Conservation (phyloP, 2,113 vertebrate species). For the Trichechus manatus region DNA sequence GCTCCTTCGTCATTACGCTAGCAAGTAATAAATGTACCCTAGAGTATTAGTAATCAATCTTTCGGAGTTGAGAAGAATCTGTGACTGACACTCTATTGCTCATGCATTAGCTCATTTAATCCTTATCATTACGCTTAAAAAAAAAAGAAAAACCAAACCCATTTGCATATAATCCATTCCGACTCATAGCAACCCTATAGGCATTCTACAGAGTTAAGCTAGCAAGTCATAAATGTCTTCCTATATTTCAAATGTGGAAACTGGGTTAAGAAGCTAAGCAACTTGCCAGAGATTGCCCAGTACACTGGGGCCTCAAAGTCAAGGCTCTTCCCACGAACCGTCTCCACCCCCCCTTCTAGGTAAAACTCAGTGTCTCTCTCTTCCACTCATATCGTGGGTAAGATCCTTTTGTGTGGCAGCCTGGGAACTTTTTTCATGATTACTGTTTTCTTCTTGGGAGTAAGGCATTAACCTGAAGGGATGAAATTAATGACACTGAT, state of each 20-base stretch:
- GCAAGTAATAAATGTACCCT: no score
- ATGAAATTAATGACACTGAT: slow-evolving; percentile 34
- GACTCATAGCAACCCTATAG: not conserved
- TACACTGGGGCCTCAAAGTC: not conserved
- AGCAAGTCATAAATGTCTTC: not conserved
- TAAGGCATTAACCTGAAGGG: not conserved
- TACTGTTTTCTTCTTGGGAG: not conserved
- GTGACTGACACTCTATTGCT: not conserved
- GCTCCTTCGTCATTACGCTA: no score
- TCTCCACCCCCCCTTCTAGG: not conserved
- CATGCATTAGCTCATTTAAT: no score
- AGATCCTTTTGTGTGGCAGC: not conserved
- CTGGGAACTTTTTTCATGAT: not conserved
- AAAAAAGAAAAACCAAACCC: not conserved
- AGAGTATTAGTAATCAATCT: not conserved
- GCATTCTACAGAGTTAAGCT: not conserved
- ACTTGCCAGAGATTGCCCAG: not conserved
- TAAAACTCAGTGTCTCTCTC: not conserved
- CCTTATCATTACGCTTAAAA: not conserved
- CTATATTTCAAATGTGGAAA: slow-evolving; percentile 3
- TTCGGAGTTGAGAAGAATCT: not conserved
- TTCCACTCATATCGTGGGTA: not conserved
- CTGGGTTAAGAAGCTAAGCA: not conserved
- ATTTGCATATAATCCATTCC: not conserved
- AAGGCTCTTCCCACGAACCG: not conserved